Evolutionary conservation across 2,113 vertebrate species (phyloP).

Genomic region (Caranx ignobilis): DNA sequence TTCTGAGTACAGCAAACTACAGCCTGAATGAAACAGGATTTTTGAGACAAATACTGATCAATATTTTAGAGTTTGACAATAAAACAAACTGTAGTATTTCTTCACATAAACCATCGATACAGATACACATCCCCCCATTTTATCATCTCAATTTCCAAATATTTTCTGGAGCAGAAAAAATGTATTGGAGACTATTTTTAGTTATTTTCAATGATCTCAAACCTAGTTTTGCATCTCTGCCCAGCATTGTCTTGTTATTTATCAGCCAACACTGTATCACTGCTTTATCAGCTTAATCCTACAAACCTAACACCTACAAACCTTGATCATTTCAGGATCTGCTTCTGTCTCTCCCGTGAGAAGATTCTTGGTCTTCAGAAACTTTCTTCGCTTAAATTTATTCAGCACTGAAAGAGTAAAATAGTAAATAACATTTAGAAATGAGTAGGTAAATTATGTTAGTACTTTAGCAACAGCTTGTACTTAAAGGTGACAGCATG

Average conservation of each 20-base stretch:
- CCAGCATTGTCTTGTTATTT: too few species aligned
- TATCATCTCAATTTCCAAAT: too few species aligned
- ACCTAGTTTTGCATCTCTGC: not conserved
- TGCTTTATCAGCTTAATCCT: not conserved
- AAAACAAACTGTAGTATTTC: too few species aligned
- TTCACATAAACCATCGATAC: too few species aligned
- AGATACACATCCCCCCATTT: too few species aligned
- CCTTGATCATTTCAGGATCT: slow-evolving; percentile 97
- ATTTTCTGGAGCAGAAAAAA: too few species aligned
- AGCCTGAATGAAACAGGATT: too few species aligned
- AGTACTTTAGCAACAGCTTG: not conserved
- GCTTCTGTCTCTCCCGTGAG: slow-evolving; percentile 95
- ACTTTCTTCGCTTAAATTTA: slow-evolving; percentile 94
- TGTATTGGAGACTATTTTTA: too few species aligned
- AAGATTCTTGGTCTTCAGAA: slow-evolving; percentile 96
- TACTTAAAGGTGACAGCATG: not conserved
- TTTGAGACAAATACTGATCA: too few species aligned
- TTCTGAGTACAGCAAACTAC: too few species aligned
- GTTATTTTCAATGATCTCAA: too few species aligned
- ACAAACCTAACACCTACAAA: slow-evolving; percentile 47
- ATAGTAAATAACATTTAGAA: not conserved
- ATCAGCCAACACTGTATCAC: not conserved
- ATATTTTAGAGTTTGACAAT: too few species aligned
- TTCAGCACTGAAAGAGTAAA: slow-evolving; percentile 89
- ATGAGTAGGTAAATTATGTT: not conserved